A percentile compares a stretch with the other conserved stretches of the same genome.
phyloP scores from a whole-genome alignment of 2,113 vertebrate species.

The Mellivora capensis region DNA sequence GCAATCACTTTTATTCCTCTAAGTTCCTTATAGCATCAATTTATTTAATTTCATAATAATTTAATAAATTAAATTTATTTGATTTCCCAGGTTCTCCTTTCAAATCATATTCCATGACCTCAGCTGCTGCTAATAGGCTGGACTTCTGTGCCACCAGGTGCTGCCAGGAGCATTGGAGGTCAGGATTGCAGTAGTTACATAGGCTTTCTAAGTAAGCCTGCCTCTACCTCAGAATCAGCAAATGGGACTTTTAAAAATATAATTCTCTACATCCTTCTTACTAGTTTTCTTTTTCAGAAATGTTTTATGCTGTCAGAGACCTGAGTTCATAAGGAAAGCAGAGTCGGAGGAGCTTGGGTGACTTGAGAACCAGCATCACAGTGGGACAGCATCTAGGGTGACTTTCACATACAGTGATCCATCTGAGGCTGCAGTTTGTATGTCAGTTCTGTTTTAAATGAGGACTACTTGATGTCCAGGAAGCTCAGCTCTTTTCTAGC shows the following conservation, averaged over 20 bases:
- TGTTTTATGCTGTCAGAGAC: neutral
- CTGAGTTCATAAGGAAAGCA: neutral
- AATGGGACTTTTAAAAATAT: neutral
- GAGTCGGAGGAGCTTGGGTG: neutral
- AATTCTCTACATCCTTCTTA: neutral
- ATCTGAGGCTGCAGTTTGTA: accelerated
- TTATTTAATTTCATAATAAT: neutral
- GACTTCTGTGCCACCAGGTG: neutral
- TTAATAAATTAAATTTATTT: neutral
- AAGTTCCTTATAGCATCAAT: neutral
- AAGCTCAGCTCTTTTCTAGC: neutral
- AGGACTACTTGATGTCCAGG: neutral
- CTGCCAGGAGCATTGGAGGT: neutral
- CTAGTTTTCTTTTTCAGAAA: neutral
- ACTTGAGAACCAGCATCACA: neutral
- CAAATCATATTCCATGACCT: neutral
- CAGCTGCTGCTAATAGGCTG: neutral
- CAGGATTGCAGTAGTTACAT: neutral
- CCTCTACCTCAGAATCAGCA: neutral
- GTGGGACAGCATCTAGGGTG: neutral
- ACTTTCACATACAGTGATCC: neutral
- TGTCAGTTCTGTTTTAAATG: neutral
- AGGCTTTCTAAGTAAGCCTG: neutral
- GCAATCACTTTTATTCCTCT: neutral
- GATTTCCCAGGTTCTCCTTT: neutral